phyloP scores from a whole-genome alignment of 1,140 invertebrate genomes.

The Drosophila elegans region DNA sequence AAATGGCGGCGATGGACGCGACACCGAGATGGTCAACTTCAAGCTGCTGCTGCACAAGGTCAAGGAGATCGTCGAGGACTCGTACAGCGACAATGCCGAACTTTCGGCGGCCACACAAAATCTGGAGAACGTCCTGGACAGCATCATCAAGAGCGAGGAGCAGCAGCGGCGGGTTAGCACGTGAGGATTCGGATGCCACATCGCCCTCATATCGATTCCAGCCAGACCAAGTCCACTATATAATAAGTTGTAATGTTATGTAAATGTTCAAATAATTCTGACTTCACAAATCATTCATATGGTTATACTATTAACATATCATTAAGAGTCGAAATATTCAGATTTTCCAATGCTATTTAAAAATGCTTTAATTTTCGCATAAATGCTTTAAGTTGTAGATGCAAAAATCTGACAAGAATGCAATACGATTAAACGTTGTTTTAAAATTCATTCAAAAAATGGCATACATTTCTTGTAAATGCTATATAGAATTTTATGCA shows the following conservation, averaged over 20 bases:
- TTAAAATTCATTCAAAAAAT: too few species aligned
- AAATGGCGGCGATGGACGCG: conserved; percentile 40
- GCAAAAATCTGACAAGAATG: conserved; percentile 14
- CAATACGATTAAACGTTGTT: conserved; percentile 1
- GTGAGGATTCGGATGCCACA: conserved; percentile 1
- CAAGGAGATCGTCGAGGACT: conserved; percentile 83
- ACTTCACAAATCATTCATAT: neutral
- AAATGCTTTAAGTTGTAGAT: conserved; percentile 10
- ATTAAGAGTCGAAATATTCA: neutral
- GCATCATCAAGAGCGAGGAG: conserved; percentile 77
- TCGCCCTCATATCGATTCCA: conserved; percentile 1
- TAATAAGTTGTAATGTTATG: conserved; percentile 8
- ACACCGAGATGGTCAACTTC: conserved; percentile 80
- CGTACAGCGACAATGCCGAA: conserved; percentile 83
- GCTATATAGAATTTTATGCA: too few species aligned
- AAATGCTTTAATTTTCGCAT: conserved; percentile 9
- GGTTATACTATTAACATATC: neutral
- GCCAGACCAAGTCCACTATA: conserved; percentile 14
- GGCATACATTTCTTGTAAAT: too few species aligned
- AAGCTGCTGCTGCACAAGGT: conserved; percentile 76
- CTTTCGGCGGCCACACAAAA: conserved; percentile 80
- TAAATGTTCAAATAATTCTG: neutral
- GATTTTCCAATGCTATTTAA: neutral
- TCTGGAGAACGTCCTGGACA: conserved; percentile 80
- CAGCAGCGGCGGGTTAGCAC: conserved; percentile 58